Base-by-base conservation (phyloP, 1,140 invertebrate species). In the Colletes gigas region DNA sequence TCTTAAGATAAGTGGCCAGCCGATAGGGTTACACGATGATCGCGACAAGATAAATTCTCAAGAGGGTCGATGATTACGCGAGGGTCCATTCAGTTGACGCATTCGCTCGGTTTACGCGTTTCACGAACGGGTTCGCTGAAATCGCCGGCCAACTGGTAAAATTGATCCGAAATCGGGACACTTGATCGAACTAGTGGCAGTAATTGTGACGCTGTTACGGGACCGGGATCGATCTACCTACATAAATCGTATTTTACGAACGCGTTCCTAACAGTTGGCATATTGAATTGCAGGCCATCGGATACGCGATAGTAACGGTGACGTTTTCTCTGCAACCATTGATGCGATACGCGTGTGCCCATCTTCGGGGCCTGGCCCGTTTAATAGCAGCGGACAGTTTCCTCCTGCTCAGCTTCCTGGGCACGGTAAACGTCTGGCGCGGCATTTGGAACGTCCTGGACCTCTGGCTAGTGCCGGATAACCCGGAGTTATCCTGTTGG, bases 371-470 rank as follows among this genome's bases (percentile, higher is more conserved):
- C n/a, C 92, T 96, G 1, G 77, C 93, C 5, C 94, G 97, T 72
- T 92, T 97, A 17, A 87, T 96, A 14, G 93, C 96, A 6, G 96
- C 96, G 59, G 97, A 98, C 89, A 88, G 95, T 7, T 97, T 97
- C 91, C 95, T 97, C 52, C 92, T 97, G 54, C 92, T 97, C 66
- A 96, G 96, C 52, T 97, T 97, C 88, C 89, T 97, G 71, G 97
- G 97, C 6, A 97, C 97, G 1, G 95, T 98, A 44, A 98, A 98
- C 91, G 96, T 97, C 0, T 98, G 97, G 97, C 94, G 97, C 65
- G 97, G 97, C 8, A 95, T 98, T 50, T 98, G 97, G 97, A 96
- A 95, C 77, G 88, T 97, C 21, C 93, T 97, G 2, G 96, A 98
- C 89, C 92, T 96, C n/a, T 97, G 97, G 91, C 94, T 97, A 62